Conservation (phyloP, 2,888 invertebrate species). For the Pyralis farinalis region DNA sequence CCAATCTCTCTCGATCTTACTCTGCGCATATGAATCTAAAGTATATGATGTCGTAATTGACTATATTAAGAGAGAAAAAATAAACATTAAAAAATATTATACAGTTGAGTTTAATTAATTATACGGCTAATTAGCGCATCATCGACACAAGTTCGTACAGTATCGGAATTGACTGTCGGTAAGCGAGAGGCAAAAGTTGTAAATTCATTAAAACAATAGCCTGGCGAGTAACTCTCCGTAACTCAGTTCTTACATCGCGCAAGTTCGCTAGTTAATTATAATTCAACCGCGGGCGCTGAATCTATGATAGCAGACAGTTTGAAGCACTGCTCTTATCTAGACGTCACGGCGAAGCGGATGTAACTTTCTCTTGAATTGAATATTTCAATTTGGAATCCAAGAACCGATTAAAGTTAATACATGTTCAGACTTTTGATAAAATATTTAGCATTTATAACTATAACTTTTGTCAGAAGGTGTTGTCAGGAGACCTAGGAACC, state of each 20-base stretch:
- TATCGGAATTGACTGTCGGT: background rate
- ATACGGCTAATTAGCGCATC: conserved; percentile 1
- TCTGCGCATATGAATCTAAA: too few relatives aligned
- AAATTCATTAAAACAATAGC: conserved; percentile 8
- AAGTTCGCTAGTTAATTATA: conserved; percentile 1
- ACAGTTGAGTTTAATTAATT: too few relatives aligned
- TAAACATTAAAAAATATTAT: too few relatives aligned
- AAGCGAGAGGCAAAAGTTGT: conserved; percentile 2
- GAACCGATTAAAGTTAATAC: background rate
- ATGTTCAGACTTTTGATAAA: too few relatives aligned
- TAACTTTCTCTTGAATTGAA: background rate
- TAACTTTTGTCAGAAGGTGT: too few relatives aligned
- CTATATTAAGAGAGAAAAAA: too few relatives aligned
- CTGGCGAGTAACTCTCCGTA: background rate
- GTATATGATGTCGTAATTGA: too few relatives aligned
- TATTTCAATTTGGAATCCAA: background rate
- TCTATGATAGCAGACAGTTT: background rate
- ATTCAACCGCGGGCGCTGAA: conserved; percentile 1
- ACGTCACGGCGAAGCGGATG: background rate
- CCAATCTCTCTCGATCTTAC: too few relatives aligned
- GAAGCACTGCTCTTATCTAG: background rate
- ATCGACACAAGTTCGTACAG: background rate
- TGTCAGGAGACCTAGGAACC: too few relatives aligned
- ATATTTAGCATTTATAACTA: too few relatives aligned
- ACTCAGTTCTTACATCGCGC: background rate